Conservation (phyloP, 2,113 vertebrate species). For the Axis porcinus region DNA sequence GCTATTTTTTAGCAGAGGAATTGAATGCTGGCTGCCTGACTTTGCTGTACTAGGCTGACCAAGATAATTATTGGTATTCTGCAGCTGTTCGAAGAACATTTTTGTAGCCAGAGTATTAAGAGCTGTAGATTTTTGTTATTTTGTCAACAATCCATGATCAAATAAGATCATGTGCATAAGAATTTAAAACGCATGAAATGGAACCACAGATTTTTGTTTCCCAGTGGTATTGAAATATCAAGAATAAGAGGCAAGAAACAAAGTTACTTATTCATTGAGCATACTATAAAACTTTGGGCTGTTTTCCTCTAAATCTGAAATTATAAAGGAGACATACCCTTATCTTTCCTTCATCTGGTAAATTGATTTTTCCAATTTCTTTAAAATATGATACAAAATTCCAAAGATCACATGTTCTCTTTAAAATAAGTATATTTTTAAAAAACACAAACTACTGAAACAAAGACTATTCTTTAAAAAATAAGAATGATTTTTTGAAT, state of each 20-base stretch:
- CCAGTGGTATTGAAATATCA: neutral
- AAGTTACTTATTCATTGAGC: neutral
- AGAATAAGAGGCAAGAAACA: neutral
- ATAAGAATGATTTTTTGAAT: neutral
- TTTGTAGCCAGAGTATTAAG: constrained; percentile 8
- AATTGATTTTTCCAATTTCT: neutral
- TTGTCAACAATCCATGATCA: neutral
- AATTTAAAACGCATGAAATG: constrained; percentile 2
- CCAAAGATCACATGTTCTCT: neutral
- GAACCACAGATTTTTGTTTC: neutral
- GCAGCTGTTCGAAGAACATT: neutral
- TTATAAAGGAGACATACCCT: neutral
- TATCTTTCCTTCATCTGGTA: neutral
- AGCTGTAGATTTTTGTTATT: constrained; percentile 22
- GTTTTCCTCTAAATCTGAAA: neutral
- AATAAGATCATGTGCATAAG: neutral
- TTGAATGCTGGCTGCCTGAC: constrained; percentile 36
- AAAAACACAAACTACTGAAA: neutral
- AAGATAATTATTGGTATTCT: constrained; percentile 41
- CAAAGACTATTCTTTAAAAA: neutral
- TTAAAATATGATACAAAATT: neutral
- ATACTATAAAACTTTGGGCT: neutral
- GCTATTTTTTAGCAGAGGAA: constrained; percentile 3
- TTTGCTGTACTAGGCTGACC: neutral
- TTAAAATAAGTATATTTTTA: neutral